These are phyloP conservation scores for Holothuria glaberrima DNA, from an alignment of 35 echinoderm and acorn worm species.

Conservation along the genomic window DNA sequence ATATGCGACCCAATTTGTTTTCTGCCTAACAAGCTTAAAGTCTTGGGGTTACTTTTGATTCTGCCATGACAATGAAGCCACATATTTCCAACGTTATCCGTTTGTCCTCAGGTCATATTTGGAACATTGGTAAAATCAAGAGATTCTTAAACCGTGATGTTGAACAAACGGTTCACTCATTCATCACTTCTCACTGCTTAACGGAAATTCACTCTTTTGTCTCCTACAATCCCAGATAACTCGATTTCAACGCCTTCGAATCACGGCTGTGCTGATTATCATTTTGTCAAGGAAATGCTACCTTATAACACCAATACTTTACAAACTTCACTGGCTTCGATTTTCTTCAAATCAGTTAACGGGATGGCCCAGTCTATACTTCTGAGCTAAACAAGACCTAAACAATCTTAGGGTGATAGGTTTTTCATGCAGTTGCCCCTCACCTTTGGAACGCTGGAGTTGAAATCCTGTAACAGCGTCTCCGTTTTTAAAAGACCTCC, in stretches of 20 bases:
- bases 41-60: constrained; percentile 24
- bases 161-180: constrained; percentile 37
- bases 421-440: constrained; percentile 19
- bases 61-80: background rate
- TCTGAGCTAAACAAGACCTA: constrained; percentile 6
- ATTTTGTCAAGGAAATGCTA: constrained; percentile 3
- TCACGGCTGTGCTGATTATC: background rate
- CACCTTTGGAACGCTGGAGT: background rate
- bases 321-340: constrained; percentile 33
- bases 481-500: background rate
- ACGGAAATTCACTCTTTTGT: constrained; percentile 5
- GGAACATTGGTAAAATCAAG: constrained; percentile 25
- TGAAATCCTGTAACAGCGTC: background rate
- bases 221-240: background rate
- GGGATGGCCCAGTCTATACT: background rate
- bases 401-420: background rate
- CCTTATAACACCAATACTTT: constrained; percentile 36
- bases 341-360: constrained; percentile 26
- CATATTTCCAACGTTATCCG: background rate
- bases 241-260: constrained; percentile 30
- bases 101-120: background rate
- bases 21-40: background rate
- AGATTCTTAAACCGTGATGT: background rate
- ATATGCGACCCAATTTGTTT: background rate
- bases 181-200: constrained; percentile 16